These are phyloP conservation scores for Plectropomus leopardus DNA, from an alignment of 2,113 vertebrate genomes.

Conservation along the genomic window DNA sequence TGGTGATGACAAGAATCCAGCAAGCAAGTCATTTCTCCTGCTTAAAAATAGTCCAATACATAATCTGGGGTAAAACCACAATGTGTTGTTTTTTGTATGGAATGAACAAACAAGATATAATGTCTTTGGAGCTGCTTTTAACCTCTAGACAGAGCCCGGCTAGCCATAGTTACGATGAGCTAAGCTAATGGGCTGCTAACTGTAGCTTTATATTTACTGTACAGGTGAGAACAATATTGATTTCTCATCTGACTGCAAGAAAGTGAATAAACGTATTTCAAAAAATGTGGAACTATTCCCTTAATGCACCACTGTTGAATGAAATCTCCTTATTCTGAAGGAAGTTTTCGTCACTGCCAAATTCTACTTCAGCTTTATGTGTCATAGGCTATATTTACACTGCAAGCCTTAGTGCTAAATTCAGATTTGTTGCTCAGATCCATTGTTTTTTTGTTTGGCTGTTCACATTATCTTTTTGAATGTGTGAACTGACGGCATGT, in stretches of 20 bases:
- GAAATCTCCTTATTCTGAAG: not conserved
- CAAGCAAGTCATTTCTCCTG: not conserved
- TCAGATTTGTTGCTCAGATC: too few species aligned
- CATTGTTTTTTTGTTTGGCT: too few species aligned
- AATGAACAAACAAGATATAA: not conserved
- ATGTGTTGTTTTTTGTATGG: not conserved
- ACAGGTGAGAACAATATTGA: not conserved
- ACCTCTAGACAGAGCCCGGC: not conserved
- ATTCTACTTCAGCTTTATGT: not conserved
- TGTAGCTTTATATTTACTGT: not conserved
- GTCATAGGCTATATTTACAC: not conserved
- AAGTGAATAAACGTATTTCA: not conserved
- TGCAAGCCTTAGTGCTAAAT: too few species aligned
- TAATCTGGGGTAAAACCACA: not conserved
- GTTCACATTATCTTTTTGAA: too few species aligned
- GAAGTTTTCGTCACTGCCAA: not conserved
- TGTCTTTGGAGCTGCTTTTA: not conserved
- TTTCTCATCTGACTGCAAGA: not conserved
- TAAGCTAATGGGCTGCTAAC: not conserved
- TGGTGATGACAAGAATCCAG: not conserved
- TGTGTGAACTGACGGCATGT: too few species aligned
- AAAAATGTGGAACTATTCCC: conserved; percentile 8
- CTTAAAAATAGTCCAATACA: not conserved
- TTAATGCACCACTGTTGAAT: not conserved
- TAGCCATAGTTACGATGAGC: not conserved